A percentile compares a stretch with the other conserved stretches of the same genome.
These are phyloP conservation scores for Uropsilus gracilis DNA, from an alignment of 2,113 vertebrate genomes.

Conservation along the genomic window DNA sequence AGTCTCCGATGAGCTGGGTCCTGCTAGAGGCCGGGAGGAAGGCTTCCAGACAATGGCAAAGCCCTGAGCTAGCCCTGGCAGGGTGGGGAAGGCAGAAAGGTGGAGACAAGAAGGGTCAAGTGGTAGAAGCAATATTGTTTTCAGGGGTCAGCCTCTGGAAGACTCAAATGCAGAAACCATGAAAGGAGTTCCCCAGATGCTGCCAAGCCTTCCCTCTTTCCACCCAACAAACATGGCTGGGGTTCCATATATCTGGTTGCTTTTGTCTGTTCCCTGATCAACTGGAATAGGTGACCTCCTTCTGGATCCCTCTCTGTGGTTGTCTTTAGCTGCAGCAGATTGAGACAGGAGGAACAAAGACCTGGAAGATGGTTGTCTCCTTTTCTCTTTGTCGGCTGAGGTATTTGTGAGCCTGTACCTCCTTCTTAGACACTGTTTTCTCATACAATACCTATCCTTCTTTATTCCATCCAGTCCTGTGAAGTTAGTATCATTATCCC, in stretches of 20 bases:
- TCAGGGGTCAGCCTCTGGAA: not conserved
- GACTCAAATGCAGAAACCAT: not conserved
- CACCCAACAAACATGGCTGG: not conserved
- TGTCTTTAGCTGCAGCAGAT: not conserved
- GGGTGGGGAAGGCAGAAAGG: not conserved
- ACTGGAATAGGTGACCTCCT: not conserved
- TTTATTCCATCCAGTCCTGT: too few species aligned
- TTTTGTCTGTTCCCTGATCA: conserved; percentile 2
- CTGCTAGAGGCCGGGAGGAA: not conserved
- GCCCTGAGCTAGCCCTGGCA: not conserved
- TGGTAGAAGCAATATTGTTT: not conserved
- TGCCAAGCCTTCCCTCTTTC: not conserved
- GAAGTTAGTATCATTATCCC: not conserved
- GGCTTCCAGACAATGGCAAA: not conserved
- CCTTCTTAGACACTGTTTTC: not conserved
- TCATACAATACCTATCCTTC: too few species aligned
- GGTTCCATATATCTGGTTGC: not conserved
- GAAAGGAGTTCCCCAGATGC: not conserved
- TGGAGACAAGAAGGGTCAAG: not conserved
- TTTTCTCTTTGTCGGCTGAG: not conserved
- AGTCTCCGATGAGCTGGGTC: not conserved
- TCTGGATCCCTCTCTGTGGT: not conserved
- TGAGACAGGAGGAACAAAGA: not conserved
- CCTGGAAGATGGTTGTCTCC: not conserved
- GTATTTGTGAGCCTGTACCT: not conserved